Conservation (phyloP, 2,113 vertebrate species). For the Myrmecobius fasciatus region DNA sequence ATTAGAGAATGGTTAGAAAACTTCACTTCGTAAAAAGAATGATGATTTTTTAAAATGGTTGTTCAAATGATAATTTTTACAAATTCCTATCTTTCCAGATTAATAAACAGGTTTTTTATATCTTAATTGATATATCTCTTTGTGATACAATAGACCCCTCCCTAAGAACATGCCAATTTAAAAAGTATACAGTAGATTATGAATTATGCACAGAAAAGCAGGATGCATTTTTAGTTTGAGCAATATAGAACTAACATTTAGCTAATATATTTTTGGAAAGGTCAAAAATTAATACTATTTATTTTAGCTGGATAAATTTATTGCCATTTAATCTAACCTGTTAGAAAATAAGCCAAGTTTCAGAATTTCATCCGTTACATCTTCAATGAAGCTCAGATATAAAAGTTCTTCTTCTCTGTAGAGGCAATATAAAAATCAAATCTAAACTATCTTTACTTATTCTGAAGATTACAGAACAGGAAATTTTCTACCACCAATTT, state of each 20-base stretch:
- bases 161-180: neutral
- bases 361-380: constrained; percentile 94
- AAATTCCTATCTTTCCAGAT: neutral
- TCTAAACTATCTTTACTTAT: constrained; percentile 10
- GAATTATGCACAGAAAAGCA: neutral
- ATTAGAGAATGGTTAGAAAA: neutral
- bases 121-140: neutral
- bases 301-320: neutral
- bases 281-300: neutral
- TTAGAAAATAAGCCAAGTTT: constrained; percentile 91
- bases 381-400: constrained; percentile 94
- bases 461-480: neutral
- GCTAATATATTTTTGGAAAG: neutral
- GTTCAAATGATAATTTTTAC: neutral
- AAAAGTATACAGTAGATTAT: neutral
- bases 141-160: neutral
- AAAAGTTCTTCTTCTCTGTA: constrained; percentile 92
- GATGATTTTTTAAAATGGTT: neutral
- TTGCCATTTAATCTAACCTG: constrained; percentile 85
- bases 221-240: neutral
- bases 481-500: neutral
- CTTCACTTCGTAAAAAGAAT: neutral
- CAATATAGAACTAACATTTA: neutral
- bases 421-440: constrained; percentile 61
- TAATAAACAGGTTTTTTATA: neutral